Evolutionary conservation across 2,797 vertebrate genomes (phyloP).

Genomic region (Malurus splendens): DNA sequence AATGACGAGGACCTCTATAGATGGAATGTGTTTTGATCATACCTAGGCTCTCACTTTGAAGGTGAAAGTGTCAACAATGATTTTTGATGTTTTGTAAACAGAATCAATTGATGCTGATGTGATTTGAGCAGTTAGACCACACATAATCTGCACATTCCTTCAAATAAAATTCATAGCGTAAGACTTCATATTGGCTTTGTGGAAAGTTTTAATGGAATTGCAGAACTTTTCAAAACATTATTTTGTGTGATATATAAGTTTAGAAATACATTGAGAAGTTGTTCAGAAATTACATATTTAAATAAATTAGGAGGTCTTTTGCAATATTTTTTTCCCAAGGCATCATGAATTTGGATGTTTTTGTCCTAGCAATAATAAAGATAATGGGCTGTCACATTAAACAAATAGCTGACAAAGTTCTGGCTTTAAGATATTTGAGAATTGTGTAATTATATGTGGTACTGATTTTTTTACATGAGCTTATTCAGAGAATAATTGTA

Average conservation of each 20-base stretch:
- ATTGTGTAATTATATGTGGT: background rate
- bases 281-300: background rate
- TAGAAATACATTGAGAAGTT: background rate
- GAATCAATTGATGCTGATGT: background rate
- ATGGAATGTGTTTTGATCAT: background rate
- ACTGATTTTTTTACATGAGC: background rate
- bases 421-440: background rate
- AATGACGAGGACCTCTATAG: background rate
- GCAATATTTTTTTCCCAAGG: background rate
- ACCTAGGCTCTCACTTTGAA: background rate
- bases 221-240: background rate
- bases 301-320: background rate
- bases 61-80: background rate
- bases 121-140: background rate
- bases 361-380: background rate
- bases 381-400: background rate
- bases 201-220: background rate
- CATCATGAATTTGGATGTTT: background rate
- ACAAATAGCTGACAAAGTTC: background rate
- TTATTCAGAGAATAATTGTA: background rate
- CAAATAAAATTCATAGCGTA: background rate
- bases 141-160: accelerated
- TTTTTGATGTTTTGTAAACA: background rate
- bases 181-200: background rate
- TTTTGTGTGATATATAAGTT: background rate